Base-by-base conservation (phyloP, 30 jellyfish, hydroid and myxozoan species). In the Phacellophora camtschatica region DNA sequence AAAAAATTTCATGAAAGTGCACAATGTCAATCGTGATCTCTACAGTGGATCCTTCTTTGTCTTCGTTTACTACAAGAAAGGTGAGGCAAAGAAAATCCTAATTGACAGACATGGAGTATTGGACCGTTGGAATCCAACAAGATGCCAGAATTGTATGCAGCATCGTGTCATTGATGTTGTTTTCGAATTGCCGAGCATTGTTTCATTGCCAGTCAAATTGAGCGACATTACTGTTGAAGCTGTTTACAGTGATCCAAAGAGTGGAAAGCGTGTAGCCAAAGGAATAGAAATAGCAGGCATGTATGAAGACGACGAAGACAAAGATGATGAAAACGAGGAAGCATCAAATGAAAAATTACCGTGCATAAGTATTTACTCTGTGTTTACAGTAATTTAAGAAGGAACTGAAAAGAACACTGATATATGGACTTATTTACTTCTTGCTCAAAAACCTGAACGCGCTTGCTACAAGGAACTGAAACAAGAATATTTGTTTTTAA, bases 31-130 rank as follows among this genome's bases (percentile, higher is more conserved):
- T 5, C 33, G 72, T 28, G 51, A 72, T 23, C 27, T 39, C 9
- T 72, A 72, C 28, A n/a, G 48, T 18, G 86, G 86, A 3, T 72
- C 86, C 27, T 46, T 72, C 27, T 11, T 72, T 7, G 58, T 72
- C 58, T 20, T 10, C 16, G 72, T 29, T 20, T 29, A 11, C 43
- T 31, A 29, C 72, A 72, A 72, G 32, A n/a, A n/a, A n/a, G n/a
- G n/a, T n/a, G n/a, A n/a, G n/a, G 33, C 27, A 5, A 22, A 18
- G 11, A 39, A 18, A 23, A 24, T 36, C 9, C 8, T 9, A 15
- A 18, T 53, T 15, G 86, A 77, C 12, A 5, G 12, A 9, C 15
- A 33, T 8, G 86, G 56, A 3, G 55, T 72, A 7, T 42, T 72
- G 5, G 65, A 50, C 19, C 78, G 86, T 13, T 72, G 86, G 86